phyloP scores from a whole-genome alignment of 2,888 invertebrate species.

The Amblyteles armatorius region DNA sequence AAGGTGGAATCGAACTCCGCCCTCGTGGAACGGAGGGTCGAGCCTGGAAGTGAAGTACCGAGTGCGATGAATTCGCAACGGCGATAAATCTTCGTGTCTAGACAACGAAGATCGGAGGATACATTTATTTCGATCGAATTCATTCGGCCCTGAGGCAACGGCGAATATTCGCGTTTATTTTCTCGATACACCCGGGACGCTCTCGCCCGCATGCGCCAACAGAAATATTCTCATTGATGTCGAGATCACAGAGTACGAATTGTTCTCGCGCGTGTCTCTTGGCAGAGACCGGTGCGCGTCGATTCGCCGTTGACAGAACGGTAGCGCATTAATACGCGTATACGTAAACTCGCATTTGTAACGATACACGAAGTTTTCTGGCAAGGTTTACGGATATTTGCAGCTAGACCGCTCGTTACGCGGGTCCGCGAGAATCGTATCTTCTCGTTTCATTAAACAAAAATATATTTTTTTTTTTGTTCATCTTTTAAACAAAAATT shows the following conservation, averaged over 20 bases:
- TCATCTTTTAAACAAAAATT: background rate
- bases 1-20: conserved; percentile 15
- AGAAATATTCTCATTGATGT: conserved; percentile 44
- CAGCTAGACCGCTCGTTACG: background rate
- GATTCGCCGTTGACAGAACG: conserved; percentile 31
- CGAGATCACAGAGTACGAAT: conserved; percentile 50
- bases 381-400: conserved; percentile 27
- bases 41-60: background rate
- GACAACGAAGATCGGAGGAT: background rate
- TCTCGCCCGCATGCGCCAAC: background rate
- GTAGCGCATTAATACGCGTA: background rate
- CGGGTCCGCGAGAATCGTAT: background rate
- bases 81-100: conserved; percentile 11
- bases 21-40: background rate
- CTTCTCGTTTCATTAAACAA: background rate
- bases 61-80: background rate
- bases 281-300: conserved; percentile 20
- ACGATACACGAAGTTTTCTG: conserved; percentile 25
- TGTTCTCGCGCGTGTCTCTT: conserved; percentile 48
- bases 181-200: background rate
- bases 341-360: background rate
- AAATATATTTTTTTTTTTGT: background rate
- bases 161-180: conserved; percentile 26
- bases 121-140: background rate
- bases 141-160: conserved; percentile 4